Percentiles rank a stretch among this genome's conserved stretches.
phyloP scores from a whole-genome alignment of 53 echinoderm and acorn worm species.

The Luidia sarsii region DNA sequence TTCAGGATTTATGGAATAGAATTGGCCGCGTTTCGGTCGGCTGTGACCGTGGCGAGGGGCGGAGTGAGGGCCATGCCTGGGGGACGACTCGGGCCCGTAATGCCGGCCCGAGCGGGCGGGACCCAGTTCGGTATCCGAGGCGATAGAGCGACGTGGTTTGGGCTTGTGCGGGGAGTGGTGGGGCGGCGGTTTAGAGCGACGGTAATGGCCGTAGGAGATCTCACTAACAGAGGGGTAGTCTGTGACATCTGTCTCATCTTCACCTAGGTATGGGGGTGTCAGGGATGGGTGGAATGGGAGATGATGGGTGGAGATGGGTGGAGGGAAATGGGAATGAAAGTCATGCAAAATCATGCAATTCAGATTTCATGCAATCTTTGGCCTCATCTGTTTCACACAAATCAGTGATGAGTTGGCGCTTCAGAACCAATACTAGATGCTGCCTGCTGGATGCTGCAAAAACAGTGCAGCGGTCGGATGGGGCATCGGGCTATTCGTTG shows the following conservation, averaged over 20 bases:
- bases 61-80: too few relatives aligned
- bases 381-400: too few relatives aligned
- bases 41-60: background rate
- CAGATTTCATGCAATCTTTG: too few relatives aligned
- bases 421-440: too few relatives aligned
- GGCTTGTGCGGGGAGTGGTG: background rate
- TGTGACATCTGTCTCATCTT: slow-evolving; percentile 20
- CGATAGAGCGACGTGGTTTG: background rate
- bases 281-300: background rate
- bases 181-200: slow-evolving; percentile 6
- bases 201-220: background rate
- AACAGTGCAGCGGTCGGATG: too few relatives aligned
- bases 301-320: background rate
- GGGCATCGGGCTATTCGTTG: too few relatives aligned
- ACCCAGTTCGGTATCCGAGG: background rate
- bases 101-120: background rate
- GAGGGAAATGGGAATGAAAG: slow-evolving; percentile 9
- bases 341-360: slow-evolving; percentile 37
- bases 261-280: background rate
- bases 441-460: too few relatives aligned
- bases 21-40: slow-evolving; percentile 9
- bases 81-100: background rate
- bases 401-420: too few relatives aligned
- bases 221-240: slow-evolving; percentile 40
- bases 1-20: slow-evolving; percentile 29